Evolutionary conservation across 2,113 vertebrate species (phyloP), one percentile per base, ranked within the genome.

Genomic region (Dasyornis broadbenti): DNA sequence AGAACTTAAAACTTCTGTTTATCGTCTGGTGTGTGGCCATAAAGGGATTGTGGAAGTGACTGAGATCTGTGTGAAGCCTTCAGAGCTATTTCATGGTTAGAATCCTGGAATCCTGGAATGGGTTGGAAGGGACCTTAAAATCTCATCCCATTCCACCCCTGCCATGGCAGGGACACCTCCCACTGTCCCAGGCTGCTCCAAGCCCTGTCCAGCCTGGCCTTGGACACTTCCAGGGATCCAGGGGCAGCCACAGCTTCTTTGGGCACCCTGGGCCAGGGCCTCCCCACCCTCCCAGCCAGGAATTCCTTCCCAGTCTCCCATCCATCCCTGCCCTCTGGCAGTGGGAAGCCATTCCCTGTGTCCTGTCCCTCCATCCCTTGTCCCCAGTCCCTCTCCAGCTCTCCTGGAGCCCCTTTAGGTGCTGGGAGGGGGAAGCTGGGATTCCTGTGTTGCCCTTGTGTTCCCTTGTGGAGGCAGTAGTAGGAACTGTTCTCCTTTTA

Each of bases 371-470:
- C 50, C 82, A 40, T 2, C 0, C 69, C 42, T 15, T 65, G 60
- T 75, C 70, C 69, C 49, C 11, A 84, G n/a, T 6, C 50, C n/a
- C 30, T 65, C 59, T 65, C 1, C 60, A 75, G 70, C 60, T 85
- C 70, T 85, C 50, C 82, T 85, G 70, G 35, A 75, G 30, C 40
- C 52, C 50, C 35, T 57, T 13, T 4, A 13, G 35, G 23, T n/a
- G 3, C 50, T 75, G 70, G 0, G 0, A 73, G 8, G 50, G 10
- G 2, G 2, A 40, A 30, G 3, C 24, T 57, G 70, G 52, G 52
- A 14, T 31, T 85, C 26, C 61, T 42, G 37, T 68, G 31, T 3
- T 85, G 61, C 66, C 44, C 31, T 17, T 42, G 35, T 59, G 47
- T 27, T 61, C 27, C 47, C 13, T 27, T 4, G 3, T 37, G 44